These are phyloP conservation scores for Actenoides lindsayi DNA, from an alignment of 2,113 vertebrate species.

Conservation along the genomic window DNA sequence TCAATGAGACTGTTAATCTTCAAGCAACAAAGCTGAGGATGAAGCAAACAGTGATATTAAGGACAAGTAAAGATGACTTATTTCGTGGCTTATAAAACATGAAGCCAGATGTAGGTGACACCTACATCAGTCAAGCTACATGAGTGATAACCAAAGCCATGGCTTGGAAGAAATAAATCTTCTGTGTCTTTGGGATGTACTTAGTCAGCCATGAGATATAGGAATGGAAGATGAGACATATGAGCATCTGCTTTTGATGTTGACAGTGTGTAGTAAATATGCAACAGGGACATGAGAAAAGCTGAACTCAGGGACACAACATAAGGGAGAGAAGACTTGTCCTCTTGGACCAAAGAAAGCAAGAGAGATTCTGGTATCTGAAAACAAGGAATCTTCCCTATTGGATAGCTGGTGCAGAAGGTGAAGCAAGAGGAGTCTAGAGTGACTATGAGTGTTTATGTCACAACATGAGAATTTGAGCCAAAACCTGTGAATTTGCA, in stretches of 20 bases:
- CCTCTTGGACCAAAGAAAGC: background rate
- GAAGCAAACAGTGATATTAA: background rate
- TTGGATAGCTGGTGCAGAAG: background rate
- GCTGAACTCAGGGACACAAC: background rate
- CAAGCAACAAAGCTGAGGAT: background rate
- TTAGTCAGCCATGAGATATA: background rate
- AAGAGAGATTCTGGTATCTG: background rate
- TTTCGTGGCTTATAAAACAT: background rate
- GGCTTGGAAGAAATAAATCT: background rate
- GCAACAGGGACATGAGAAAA: background rate
- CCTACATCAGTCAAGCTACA: background rate
- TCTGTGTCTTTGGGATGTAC: background rate
- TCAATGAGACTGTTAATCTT: background rate
- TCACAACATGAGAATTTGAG: background rate
- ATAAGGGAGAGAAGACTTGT: background rate
- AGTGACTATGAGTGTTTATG: background rate
- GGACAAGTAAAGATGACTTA: background rate
- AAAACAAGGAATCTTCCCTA: background rate
- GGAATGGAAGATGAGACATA: background rate
- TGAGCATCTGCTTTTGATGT: background rate
- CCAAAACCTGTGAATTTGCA: background rate
- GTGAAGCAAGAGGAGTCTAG: background rate
- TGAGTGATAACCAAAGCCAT: background rate
- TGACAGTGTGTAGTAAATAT: background rate
- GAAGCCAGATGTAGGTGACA: background rate